These are phyloP conservation scores for Dromaius novaehollandiae DNA, from an alignment of 2,113 vertebrate species.

Conservation along the genomic window DNA sequence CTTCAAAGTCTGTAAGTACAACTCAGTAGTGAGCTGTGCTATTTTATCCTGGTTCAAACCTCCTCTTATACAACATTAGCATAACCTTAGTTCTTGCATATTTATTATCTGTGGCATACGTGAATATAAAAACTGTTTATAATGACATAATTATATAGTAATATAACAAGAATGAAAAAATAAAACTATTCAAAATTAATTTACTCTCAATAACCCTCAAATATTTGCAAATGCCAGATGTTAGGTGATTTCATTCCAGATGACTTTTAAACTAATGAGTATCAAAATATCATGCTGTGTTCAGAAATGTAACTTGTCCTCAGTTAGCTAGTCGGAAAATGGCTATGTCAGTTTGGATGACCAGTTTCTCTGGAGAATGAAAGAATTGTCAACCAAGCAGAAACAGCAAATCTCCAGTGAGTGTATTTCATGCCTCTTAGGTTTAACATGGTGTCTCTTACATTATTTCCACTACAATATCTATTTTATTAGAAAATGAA, in stretches of 20 bases:
- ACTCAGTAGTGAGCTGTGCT: background rate
- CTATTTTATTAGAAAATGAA: background rate
- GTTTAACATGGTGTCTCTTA: background rate
- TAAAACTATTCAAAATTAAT: background rate
- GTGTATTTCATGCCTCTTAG: background rate
- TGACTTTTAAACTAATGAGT: slow-evolving; percentile 40
- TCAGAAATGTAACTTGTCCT: background rate
- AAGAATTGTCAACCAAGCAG: slow-evolving; percentile 25
- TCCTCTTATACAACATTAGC: background rate
- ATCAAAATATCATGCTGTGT: slow-evolving; percentile 33
- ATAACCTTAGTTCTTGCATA: too few species aligned
- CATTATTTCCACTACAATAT: background rate
- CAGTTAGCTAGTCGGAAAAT: slow-evolving; percentile 53
- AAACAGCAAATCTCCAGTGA: background rate
- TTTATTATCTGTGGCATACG: background rate
- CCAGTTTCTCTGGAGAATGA: slow-evolving; percentile 13
- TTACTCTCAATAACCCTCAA: background rate
- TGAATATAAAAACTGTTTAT: background rate
- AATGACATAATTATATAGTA: background rate
- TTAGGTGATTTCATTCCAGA: slow-evolving; percentile 38
- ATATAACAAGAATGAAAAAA: background rate
- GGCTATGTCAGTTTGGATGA: slow-evolving; percentile 25
- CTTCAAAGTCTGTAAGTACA: background rate
- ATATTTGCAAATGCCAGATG: background rate
- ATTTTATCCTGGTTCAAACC: background rate